Base-by-base conservation (phyloP, 2,113 vertebrate species). In the Macheiramphus alcinus region DNA sequence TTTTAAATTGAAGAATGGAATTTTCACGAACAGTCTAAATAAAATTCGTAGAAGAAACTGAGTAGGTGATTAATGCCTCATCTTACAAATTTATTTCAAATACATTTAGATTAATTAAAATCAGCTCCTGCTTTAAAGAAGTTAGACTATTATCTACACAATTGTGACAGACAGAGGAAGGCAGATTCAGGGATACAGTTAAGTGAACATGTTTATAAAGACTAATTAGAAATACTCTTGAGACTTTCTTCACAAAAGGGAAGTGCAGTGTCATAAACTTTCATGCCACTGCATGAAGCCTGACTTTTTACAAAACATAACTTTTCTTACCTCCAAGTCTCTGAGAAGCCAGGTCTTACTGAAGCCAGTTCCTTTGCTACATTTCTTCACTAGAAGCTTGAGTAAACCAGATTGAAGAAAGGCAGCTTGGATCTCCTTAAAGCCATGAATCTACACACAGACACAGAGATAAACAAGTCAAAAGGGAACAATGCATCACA, bases 301-400 rank as follows among this genome's bases (percentile, higher is more conserved):
- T 45, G 50, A 43, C 19, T 63, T 80, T 36, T 72, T 27, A 42
- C 31, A 50, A 43, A 61, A 21, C 1, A 1, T 17, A 75, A 38
- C 42, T 79, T 70, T n/a, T 45, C 93, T 97, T 96, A 99, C 98
- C 97, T 99, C 99, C 53, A 99, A 96, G 96, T 99, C 99, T 34
- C 99, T 97, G 65, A 99, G 98, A 58, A 99, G 98, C 99, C 99
- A 99, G 31, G 99, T 99, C 96, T 99, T 99, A 94, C 99, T 99
- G 97, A 99, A 99, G 87, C 99, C 99, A 0, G 99, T 99, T 27
- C 99, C 99, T 97, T 99, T 99, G 97, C 99, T 99, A 96, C 99
- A 99, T 95, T 99, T 99, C 94, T 99, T 99, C 94, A 99, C 99
- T 42, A 99, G 98, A 75, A 99, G 98, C 95, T 99, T 99, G 50